phyloP scores from a whole-genome alignment of 2,888 invertebrate genomes.

The Xanthorhoe designata region DNA sequence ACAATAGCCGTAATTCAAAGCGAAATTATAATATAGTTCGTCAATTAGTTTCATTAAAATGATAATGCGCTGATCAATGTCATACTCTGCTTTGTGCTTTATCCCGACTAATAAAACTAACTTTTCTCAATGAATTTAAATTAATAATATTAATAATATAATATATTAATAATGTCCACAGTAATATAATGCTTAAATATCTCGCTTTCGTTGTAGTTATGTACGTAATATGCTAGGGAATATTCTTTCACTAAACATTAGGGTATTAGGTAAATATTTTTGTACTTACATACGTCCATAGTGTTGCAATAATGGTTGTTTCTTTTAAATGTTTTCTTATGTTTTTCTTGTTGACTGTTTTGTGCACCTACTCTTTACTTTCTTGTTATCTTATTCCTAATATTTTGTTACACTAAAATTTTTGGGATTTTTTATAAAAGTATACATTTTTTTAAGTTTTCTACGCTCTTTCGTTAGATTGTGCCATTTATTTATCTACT shows the following conservation, averaged over 20 bases:
- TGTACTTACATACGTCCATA: constrained; percentile 31
- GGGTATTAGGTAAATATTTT: constrained; percentile 27
- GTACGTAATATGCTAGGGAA: constrained; percentile 7
- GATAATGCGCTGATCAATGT: not conserved
- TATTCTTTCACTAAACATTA: constrained; percentile 5
- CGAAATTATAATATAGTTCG: not conserved
- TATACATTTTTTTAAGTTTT: too few relatives aligned
- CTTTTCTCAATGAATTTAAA: not conserved
- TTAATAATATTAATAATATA: too few relatives aligned
- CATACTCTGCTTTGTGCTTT: constrained; percentile 13
- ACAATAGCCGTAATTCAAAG: not conserved
- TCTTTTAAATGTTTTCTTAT: constrained; percentile 1
- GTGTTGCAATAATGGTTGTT: constrained; percentile 20
- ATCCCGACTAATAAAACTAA: not conserved
- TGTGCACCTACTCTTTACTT: constrained; percentile 9
- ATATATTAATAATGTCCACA: too few relatives aligned
- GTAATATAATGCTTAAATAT: constrained; percentile 1
- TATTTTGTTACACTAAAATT: not conserved
- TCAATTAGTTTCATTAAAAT: not conserved
- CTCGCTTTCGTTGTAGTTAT: not conserved
- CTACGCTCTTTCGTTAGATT: not conserved
- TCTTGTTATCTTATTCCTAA: constrained; percentile 15
- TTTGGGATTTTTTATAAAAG: too few relatives aligned
- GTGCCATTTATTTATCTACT: constrained; percentile 24
- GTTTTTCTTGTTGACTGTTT: constrained; percentile 19